phyloP scores from a whole-genome alignment of 2,113 vertebrate genomes.

The Rissa tridactyla region DNA sequence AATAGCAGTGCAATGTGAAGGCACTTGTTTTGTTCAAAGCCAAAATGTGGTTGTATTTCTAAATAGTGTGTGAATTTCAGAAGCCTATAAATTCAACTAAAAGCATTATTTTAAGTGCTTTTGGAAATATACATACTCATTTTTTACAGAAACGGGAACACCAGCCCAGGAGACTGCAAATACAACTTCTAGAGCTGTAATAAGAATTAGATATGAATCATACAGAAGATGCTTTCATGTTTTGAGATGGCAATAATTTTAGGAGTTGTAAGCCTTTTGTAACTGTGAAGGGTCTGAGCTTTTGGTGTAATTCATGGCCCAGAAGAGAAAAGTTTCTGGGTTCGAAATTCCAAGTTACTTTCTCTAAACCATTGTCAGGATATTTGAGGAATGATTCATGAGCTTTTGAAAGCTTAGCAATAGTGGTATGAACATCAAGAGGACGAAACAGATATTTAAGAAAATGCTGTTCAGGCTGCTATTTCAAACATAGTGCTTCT shows the following conservation, averaged over 20 bases:
- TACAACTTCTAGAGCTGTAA: not conserved
- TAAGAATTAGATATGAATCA: not conserved
- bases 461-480: not conserved
- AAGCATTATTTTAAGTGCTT: not conserved
- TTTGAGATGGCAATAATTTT: not conserved
- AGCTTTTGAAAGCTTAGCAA: not conserved
- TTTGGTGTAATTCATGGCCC: not conserved
- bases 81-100: not conserved
- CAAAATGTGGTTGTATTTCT: not conserved
- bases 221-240: not conserved
- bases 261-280: not conserved
- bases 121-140: not conserved
- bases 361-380: not conserved
- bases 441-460: not conserved
- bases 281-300: not conserved
- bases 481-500: not conserved
- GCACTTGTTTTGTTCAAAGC: not conserved
- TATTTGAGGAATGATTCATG: constrained; percentile 10
- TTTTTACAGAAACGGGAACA: not conserved
- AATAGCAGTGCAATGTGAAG: not conserved
- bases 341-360: not conserved
- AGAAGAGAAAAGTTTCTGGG: not conserved
- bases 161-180: not conserved
- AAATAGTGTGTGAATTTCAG: not conserved
- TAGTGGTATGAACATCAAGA: not conserved